Percentiles rank a stretch among this genome's conserved stretches.
These are phyloP conservation scores for Bradypodion ventrale DNA, from an alignment of 2,797 vertebrate genomes.

Conservation along the genomic window DNA sequence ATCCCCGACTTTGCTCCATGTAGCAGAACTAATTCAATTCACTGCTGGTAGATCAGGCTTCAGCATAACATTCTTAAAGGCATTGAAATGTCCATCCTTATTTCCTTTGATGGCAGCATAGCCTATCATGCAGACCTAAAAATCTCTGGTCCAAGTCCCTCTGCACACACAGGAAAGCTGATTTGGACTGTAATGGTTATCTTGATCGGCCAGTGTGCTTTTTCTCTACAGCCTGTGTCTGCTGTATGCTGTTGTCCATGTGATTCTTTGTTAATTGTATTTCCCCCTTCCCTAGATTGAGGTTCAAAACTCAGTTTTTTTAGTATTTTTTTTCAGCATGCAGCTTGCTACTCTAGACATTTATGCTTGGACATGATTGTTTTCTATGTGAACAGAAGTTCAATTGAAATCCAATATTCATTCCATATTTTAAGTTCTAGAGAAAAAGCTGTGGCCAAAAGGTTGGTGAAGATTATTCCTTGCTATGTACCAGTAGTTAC, in stretches of 20 bases:
- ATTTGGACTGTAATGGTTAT: background rate
- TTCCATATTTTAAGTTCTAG: background rate
- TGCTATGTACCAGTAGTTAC: background rate
- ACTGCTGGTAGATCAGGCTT: constrained; percentile 21
- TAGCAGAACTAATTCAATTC: constrained; percentile 2
- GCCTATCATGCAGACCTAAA: too few relatives aligned
- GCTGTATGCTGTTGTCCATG: background rate
- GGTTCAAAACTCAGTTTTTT: background rate
- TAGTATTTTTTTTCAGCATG: background rate
- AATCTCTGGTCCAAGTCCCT: background rate
- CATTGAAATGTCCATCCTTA: background rate
- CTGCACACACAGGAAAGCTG: background rate
- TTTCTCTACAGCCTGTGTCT: background rate
- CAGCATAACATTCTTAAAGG: background rate
- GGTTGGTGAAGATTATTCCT: background rate
- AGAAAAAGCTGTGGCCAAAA: background rate
- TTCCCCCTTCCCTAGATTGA: background rate
- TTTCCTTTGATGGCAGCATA: background rate
- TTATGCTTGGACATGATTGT: background rate
- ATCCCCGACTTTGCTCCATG: background rate
- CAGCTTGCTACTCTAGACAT: background rate
- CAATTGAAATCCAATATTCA: background rate
- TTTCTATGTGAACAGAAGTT: background rate
- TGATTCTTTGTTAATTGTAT: background rate
- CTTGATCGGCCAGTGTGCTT: background rate